Evolutionary conservation across 1,140 invertebrate genomes (phyloP).

Genomic region (Meloidogyne floridensis): DNA sequence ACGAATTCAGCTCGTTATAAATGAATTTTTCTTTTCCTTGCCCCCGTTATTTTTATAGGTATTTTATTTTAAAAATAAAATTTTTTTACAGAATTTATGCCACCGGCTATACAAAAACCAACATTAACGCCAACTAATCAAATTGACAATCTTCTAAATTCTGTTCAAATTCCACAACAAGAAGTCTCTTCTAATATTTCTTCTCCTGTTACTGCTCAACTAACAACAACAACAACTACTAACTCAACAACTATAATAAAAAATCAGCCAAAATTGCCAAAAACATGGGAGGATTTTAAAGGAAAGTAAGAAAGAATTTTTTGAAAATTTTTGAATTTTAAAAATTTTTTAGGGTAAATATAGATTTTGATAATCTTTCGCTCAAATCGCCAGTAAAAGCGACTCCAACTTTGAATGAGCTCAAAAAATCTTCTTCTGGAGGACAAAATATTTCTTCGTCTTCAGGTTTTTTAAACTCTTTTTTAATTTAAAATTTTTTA

Average conservation of each 20-base stretch:
- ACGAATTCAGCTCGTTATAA: no score
- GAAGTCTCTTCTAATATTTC: not conserved
- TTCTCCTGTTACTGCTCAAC: not conserved
- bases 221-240: not conserved
- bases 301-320: constrained; percentile 29
- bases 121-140: not conserved
- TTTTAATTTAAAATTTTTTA: not conserved
- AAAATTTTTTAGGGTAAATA: constrained; percentile 36
- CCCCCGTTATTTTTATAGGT: no score
- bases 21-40: no score
- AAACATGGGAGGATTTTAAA: constrained; percentile 38
- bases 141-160: not conserved
- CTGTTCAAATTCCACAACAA: constrained; percentile 9
- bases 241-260: no score
- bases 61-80: not conserved
- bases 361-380: constrained; percentile 42
- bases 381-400: constrained; percentile 33
- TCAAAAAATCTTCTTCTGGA: constrained; percentile 25
- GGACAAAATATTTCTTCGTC: constrained; percentile 14
- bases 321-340: not conserved
- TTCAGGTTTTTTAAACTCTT: not conserved
- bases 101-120: not conserved
- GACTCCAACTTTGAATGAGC: constrained; percentile 38
- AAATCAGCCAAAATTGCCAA: constrained; percentile 15
- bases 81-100: not conserved